Percentiles rank a stretch among this genome's conserved stretches.
Evolutionary conservation across 2,888 invertebrate species (phyloP).

Genomic region (Hemicrepidius hirtus): DNA sequence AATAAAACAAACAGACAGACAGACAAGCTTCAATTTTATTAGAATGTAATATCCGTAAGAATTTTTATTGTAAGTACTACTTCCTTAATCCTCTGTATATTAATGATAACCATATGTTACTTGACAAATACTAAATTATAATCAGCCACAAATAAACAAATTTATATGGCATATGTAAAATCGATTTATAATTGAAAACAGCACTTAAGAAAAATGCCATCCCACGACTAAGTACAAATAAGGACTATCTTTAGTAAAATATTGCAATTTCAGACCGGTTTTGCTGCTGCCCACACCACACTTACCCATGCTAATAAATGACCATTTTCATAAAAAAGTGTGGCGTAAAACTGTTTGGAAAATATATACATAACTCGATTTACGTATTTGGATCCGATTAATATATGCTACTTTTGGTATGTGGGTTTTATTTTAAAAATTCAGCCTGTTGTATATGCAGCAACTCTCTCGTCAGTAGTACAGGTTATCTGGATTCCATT

Average conservation of each 20-base stretch:
- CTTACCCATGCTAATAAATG: conserved; percentile 40
- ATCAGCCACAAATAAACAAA: conserved; percentile 6
- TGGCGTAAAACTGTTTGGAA: conserved; percentile 31
- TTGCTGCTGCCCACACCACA: conserved; percentile 63
- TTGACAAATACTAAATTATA: conserved; percentile 17
- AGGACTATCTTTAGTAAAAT: conserved; percentile 67
- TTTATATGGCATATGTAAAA: conserved; percentile 19
- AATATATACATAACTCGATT: conserved; percentile 32
- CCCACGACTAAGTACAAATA: conserved; percentile 65
- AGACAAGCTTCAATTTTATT: background rate
- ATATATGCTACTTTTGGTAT: conserved; percentile 16
- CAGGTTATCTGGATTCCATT: conserved; percentile 1
- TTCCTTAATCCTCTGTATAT: background rate
- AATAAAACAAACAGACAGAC: background rate
- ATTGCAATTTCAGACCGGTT: conserved; percentile 69
- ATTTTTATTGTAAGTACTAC: background rate
- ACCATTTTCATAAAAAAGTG: conserved; percentile 25
- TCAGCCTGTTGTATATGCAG: conserved; percentile 15
- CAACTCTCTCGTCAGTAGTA: background rate
- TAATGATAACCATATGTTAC: conserved; percentile 14
- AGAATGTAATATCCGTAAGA: background rate
- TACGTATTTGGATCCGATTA: conserved; percentile 28
- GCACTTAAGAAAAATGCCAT: conserved; percentile 56
- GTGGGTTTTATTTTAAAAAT: conserved; percentile 4
- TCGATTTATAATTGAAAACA: conserved; percentile 40